These are phyloP conservation scores for Glyphotaelius pellucidus DNA, from an alignment of 2,888 invertebrate species.

Conservation along the genomic window DNA sequence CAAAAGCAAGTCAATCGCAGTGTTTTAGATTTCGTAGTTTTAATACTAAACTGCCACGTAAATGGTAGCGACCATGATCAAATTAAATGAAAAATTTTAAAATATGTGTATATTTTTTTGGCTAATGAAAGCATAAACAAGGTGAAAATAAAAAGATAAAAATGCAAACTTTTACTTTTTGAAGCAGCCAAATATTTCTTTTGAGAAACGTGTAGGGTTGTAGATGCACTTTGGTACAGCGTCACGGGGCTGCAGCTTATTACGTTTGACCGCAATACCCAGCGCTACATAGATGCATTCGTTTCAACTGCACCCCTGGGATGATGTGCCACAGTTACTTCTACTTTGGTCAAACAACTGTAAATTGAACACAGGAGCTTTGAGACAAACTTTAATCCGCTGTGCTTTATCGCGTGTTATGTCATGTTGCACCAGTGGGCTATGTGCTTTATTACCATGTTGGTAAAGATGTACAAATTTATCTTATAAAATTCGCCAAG, in stretches of 20 bases:
- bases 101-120: too few species aligned
- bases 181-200: too few species aligned
- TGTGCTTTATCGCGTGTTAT: constrained; percentile 5
- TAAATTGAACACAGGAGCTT: background rate
- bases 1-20: too few species aligned
- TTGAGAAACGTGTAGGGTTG: too few species aligned
- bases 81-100: too few species aligned
- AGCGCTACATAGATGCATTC: background rate
- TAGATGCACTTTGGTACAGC: background rate
- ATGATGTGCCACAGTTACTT: constrained; percentile 17
- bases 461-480: background rate
- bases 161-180: too few species aligned
- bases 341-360: constrained; percentile 18
- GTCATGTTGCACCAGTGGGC: background rate
- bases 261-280: constrained; percentile 21
- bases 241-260: constrained; percentile 23
- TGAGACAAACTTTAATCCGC: background rate
- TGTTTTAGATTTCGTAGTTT: too few species aligned
- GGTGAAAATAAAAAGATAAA: too few species aligned
- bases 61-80: too few species aligned
- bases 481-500: too few species aligned
- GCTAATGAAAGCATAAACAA: too few species aligned
- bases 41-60: too few species aligned
- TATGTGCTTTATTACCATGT: background rate
- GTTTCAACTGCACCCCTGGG: constrained; percentile 23